These are phyloP conservation scores for Aricia artaxerxes DNA, from an alignment of 2,888 invertebrate species.

Conservation along the genomic window DNA sequence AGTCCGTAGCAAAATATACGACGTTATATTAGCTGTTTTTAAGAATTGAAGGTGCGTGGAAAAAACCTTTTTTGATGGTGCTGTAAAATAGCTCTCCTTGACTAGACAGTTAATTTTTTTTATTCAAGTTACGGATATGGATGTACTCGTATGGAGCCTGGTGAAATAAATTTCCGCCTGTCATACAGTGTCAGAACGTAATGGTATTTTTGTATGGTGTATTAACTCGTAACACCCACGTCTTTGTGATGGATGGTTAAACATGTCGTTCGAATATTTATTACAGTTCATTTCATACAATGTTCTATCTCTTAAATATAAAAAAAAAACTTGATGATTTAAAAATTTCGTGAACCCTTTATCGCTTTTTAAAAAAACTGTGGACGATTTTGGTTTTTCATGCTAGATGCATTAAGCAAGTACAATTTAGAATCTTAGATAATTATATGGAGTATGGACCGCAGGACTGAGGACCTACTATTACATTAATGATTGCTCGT, in stretches of 20 bases:
- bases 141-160: neutral
- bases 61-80: neutral
- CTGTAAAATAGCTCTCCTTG: neutral
- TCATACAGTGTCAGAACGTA: neutral
- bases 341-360: neutral
- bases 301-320: neutral
- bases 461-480: slow-evolving; percentile 8
- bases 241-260: neutral
- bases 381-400: neutral
- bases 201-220: slow-evolving; percentile 12
- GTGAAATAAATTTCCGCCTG: slow-evolving; percentile 1
- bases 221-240: slow-evolving; percentile 2
- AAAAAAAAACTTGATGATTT: no score
- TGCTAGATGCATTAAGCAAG: neutral
- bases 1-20: no score
- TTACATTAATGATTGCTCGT: slow-evolving; percentile 30
- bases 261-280: neutral
- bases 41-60: no score
- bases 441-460: slow-evolving; percentile 3
- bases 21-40: no score
- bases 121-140: neutral
- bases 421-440: slow-evolving; percentile 18
- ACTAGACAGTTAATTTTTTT: neutral
- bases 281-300: neutral
- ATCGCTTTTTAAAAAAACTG: neutral